Base-by-base conservation (phyloP, 2,113 vertebrate species). In the Perca schrenkii region DNA sequence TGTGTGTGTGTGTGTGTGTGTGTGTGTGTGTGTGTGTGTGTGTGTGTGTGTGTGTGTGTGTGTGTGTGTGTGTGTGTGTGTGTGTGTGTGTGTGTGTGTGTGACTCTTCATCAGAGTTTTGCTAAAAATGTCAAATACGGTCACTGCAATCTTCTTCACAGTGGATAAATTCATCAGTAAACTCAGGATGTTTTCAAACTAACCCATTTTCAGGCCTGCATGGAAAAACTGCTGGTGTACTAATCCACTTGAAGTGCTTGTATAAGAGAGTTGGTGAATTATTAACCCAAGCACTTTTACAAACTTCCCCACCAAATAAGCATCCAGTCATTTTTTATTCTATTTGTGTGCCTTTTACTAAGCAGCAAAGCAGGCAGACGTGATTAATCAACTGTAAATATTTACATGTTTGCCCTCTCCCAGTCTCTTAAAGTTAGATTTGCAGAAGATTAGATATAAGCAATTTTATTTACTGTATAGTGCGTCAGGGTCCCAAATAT, bases 381-480 rank as follows among this genome's bases (percentile, higher is more conserved):
- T 60, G 57, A 62, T 69, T 52, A 82, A 34, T 2, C 0, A 15
- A 4, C 3, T 19, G 60, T 67, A 81, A 90, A 90, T 71, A 80
- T 89, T 80, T 84, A 70, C 21, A 25, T 67, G 2, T 79, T 77
- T 56, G 1, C 14, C 6, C 0, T n/a, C 19, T 65, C 7, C 16
- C n/a, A 13, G 40, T 47, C 36, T 61, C 22, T 54, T 65, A 1
- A 6, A 83, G 49, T 74, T 34, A 25, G 14, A 58, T 66, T 43
- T 63, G 17, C 50, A 36, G 53, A 68, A 47, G 81, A 77, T 74
- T 56, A 52, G 0, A 57, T 77, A 70, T 19, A 47, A 65, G 21
- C 1, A 28, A 54, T 47, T 8, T 36, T 78, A 80, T 80, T 86
- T 82, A 75, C 72, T 46, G 34, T 46, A 34, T 34, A n/a, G 5